Evolutionary conservation across 2,113 vertebrate genomes (phyloP).

Genomic region (Cisticola juncidis): DNA sequence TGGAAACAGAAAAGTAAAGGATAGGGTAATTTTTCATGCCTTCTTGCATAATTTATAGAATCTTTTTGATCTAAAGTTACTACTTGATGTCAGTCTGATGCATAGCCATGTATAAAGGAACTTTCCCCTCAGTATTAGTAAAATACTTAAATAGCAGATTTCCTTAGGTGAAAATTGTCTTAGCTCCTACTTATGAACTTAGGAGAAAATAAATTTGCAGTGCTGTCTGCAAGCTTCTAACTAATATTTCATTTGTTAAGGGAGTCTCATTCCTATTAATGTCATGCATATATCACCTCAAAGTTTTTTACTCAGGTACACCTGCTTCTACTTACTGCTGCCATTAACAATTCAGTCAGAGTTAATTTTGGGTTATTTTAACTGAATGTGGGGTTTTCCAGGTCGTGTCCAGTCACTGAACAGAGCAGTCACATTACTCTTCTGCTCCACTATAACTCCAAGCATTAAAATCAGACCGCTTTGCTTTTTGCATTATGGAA

Average conservation of each 20-base stretch:
- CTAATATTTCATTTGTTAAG: not conserved
- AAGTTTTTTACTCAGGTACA: not conserved
- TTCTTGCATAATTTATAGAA: not conserved
- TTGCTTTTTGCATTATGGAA: not conserved
- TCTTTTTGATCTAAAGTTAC: not conserved
- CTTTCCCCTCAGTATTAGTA: not conserved
- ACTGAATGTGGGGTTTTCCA: not conserved
- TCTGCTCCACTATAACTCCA: not conserved
- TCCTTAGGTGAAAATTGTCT: not conserved
- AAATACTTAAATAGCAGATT: not conserved
- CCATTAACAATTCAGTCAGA: not conserved
- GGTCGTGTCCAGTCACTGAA: not conserved
- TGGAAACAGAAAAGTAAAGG: not conserved
- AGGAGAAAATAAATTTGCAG: not conserved
- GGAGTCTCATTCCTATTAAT: not conserved
- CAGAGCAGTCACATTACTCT: not conserved
- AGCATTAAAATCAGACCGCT: not conserved
- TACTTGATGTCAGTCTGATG: not conserved
- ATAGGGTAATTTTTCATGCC: not conserved
- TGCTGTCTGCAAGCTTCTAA: not conserved
- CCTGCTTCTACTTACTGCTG: not conserved
- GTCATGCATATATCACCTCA: not conserved
- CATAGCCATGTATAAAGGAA: not conserved
- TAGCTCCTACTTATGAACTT: not conserved
- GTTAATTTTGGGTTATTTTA: not conserved